Conservation (phyloP, 2,113 vertebrate species). For the Synodontis membranacea region DNA sequence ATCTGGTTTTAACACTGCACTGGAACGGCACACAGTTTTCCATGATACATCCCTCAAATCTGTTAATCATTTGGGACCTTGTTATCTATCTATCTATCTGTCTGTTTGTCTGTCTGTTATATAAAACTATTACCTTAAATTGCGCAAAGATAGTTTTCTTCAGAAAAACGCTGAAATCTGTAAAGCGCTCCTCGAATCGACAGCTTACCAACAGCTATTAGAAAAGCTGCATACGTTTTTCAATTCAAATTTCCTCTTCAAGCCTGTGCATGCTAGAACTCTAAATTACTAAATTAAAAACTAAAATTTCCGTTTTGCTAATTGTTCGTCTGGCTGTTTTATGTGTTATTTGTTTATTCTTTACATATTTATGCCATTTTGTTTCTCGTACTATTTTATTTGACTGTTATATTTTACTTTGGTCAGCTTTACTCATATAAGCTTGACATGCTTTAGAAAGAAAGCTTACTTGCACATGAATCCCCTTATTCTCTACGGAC, state of each 20-base stretch:
- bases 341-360: background rate
- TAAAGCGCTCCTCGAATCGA: background rate
- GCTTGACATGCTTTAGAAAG: background rate
- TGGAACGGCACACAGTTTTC: slow-evolving; percentile 4
- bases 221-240: background rate
- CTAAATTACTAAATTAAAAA: too few species aligned
- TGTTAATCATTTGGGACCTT: background rate
- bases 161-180: too few species aligned
- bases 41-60: background rate
- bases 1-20: background rate
- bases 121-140: background rate
- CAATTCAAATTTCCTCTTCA: background rate
- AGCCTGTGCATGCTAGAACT: background rate
- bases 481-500: background rate
- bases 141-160: background rate
- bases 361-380: background rate
- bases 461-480: background rate
- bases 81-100: too few species aligned
- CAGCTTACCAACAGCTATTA: too few species aligned
- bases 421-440: background rate
- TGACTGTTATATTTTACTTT: too few species aligned
- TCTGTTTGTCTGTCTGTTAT: too few species aligned
- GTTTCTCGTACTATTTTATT: background rate
- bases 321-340: background rate
- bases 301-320: background rate